These are phyloP conservation scores for Trisateles emortualis DNA, from an alignment of 2,888 invertebrate genomes.

Conservation along the genomic window DNA sequence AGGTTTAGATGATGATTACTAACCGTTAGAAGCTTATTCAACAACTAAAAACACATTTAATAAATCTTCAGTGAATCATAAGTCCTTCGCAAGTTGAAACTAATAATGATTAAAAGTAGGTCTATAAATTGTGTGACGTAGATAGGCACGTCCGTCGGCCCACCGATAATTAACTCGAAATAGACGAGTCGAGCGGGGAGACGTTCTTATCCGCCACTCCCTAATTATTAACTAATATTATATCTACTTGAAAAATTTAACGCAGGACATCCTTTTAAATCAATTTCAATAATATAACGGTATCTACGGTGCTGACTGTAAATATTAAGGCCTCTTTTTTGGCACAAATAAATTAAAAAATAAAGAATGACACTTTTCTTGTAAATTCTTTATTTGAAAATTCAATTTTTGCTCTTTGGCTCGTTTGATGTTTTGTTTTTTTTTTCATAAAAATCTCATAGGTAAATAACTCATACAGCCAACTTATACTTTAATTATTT, in stretches of 20 bases:
- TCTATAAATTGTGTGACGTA: slow-evolving; percentile 45
- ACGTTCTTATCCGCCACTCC: slow-evolving; percentile 21
- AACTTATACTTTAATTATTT: no score
- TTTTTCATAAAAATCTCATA: no score
- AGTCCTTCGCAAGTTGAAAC: slow-evolving; percentile 13
- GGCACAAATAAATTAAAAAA: no score
- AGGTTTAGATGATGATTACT: neutral
- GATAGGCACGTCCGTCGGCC: slow-evolving; percentile 49
- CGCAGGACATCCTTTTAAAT: neutral
- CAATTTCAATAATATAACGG: neutral
- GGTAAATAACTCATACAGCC: no score
- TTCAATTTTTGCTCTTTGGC: no score
- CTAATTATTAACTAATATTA: slow-evolving; percentile 32
- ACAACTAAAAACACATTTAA: neutral
- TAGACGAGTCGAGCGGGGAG: slow-evolving; percentile 56
- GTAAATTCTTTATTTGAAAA: no score
- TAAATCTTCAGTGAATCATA: slow-evolving; percentile 3
- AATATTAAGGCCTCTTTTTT: no score
- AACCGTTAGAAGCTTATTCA: neutral
- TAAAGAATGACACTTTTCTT: no score
- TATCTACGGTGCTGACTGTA: no score
- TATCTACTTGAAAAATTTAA: slow-evolving; percentile 1
- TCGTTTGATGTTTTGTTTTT: no score
- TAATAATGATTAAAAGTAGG: slow-evolving; percentile 38
- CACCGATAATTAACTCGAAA: slow-evolving; percentile 68